Evolutionary conservation across 2,113 vertebrate species (phyloP).

Genomic region (Noturus placidus): DNA sequence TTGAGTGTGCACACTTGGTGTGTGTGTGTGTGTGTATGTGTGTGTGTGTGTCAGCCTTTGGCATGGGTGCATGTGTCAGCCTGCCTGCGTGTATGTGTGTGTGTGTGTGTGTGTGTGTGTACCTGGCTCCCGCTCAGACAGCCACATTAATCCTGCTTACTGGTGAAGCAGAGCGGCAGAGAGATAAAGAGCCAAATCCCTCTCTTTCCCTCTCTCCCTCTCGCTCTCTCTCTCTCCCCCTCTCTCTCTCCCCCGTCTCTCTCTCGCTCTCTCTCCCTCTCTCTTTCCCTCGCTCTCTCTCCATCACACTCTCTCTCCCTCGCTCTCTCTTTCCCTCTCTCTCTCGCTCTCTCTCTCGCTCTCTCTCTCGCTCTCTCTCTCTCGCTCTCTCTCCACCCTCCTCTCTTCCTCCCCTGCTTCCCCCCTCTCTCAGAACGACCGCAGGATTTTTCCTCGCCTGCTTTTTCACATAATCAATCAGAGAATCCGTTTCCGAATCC

Average conservation of each 20-base stretch:
- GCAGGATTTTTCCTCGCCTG: constrained; percentile 7
- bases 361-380: not conserved
- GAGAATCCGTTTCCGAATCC: constrained; percentile 15
- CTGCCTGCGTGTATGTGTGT: constrained; percentile 40
- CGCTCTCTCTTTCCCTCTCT: not conserved
- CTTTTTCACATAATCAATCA: constrained; percentile 6
- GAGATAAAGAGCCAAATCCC: constrained; percentile 56
- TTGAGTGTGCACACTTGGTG: not conserved
- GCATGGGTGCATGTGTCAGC: constrained; percentile 19
- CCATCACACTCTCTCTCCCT: no score
- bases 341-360: not conserved
- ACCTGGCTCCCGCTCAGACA: constrained; percentile 52
- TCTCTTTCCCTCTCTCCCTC: not conserved
- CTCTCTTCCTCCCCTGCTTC: no score
- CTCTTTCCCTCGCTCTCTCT: not conserved
- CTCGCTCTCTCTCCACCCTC: not conserved
- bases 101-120: constrained; percentile 26
- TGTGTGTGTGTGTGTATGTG: constrained; percentile 23
- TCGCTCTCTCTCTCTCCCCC: not conserved
- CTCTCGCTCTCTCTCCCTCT: not conserved
- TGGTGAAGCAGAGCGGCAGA: constrained; percentile 50
- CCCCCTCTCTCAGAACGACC: not conserved
- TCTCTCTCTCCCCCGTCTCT: no score
- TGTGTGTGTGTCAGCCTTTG: not conserved
- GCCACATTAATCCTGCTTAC: constrained; percentile 58